Evolutionary conservation across 53 echinoderm and acorn worm species (phyloP).

Genomic region (Holothuria leucospilota): DNA sequence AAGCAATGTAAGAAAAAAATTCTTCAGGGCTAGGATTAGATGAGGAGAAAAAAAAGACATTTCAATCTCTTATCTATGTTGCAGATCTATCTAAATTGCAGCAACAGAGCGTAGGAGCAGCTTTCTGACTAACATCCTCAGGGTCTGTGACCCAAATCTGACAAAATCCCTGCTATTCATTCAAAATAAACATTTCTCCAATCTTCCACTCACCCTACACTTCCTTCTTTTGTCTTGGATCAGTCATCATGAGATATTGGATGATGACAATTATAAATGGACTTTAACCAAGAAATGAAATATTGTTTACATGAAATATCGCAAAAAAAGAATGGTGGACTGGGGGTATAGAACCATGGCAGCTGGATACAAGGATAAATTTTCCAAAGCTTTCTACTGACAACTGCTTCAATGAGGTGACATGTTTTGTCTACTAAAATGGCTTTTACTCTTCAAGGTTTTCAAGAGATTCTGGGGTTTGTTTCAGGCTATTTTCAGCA

Average conservation of each 20-base stretch:
- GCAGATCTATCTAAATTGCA: background rate
- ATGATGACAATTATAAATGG: too few species aligned
- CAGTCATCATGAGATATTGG: slow-evolving; percentile 15
- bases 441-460: too few species aligned
- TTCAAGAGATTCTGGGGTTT: too few species aligned
- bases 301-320: too few species aligned
- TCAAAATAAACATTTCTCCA: slow-evolving; percentile 26
- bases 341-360: too few species aligned
- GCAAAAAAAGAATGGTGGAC: too few species aligned
- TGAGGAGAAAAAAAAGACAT: background rate
- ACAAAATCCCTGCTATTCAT: slow-evolving; percentile 33
- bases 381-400: too few species aligned
- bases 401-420: too few species aligned
- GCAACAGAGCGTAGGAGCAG: background rate
- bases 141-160: slow-evolving; percentile 41
- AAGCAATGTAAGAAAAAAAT: background rate
- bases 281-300: too few species aligned
- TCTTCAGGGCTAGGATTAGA: slow-evolving; percentile 31
- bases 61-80: slow-evolving; percentile 1
- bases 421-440: too few species aligned
- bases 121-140: slow-evolving; percentile 27
- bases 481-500: too few species aligned
- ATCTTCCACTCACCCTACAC: background rate
- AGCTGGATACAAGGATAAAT: too few species aligned
- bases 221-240: slow-evolving; percentile 8